Conservation (phyloP, 2,113 vertebrate species). For the Motacilla tschutschensis region DNA sequence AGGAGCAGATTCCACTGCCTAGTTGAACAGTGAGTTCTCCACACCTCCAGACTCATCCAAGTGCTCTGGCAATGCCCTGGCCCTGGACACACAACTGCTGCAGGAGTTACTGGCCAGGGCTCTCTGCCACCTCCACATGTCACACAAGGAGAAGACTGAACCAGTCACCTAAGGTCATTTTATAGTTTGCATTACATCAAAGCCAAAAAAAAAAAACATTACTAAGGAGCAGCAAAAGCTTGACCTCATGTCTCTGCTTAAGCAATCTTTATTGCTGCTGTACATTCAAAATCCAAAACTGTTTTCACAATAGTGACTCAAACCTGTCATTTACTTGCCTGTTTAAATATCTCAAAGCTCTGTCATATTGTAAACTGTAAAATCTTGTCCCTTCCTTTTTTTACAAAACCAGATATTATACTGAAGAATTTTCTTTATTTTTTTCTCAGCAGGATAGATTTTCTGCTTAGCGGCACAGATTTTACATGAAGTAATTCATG, state of each 20-base stretch:
- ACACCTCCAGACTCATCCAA: neutral
- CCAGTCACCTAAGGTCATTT: neutral
- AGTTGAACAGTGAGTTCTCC: accelerated
- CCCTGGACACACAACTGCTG: neutral
- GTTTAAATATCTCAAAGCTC: slow-evolving; percentile 10
- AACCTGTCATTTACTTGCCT: slow-evolving; percentile 1
- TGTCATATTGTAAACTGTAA: neutral
- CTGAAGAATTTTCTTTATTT: neutral
- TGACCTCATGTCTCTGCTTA: neutral
- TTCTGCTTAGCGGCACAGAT: slow-evolving; percentile 10
- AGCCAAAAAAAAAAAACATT: too few species aligned
- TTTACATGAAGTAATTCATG: slow-evolving; percentile 3
- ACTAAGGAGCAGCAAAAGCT: neutral
- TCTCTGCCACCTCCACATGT: neutral
- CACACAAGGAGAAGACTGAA: neutral
- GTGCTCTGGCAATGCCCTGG: neutral
- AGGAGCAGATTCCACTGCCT: neutral
- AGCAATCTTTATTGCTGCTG: neutral
- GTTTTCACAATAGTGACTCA: neutral
- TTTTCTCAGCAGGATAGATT: neutral
- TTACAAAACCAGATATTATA: neutral
- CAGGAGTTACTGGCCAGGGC: neutral
- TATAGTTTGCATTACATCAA: neutral
- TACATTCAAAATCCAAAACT: neutral
- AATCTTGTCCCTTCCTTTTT: neutral